phyloP scores from a whole-genome alignment of 2,888 invertebrate species.

The Euphydryas editha region DNA sequence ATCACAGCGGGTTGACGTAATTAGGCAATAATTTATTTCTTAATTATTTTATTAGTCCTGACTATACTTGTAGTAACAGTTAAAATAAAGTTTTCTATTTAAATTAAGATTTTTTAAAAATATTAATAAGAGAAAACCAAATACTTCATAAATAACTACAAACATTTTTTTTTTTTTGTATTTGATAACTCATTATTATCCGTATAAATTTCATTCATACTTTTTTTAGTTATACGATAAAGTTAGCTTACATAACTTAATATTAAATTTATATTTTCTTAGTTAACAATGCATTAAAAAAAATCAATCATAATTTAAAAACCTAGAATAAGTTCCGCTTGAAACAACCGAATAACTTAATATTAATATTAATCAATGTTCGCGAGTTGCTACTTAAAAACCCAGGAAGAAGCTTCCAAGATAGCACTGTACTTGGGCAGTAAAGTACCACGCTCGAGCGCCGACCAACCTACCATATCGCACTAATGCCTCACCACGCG shows the following conservation, averaged over 20 bases:
- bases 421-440: slow-evolving; percentile 35
- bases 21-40: not conserved
- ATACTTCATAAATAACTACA: too few species aligned
- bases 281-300: not conserved
- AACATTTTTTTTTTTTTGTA: too few species aligned
- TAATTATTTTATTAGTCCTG: too few species aligned
- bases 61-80: too few species aligned
- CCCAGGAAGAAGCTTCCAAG: slow-evolving; percentile 61
- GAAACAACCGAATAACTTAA: slow-evolving; percentile 26
- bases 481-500: slow-evolving; percentile 61
- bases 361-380: slow-evolving; percentile 44
- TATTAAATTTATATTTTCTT: not conserved
- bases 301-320: not conserved
- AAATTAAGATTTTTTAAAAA: too few species aligned
- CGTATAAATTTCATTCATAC: not conserved
- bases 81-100: too few species aligned
- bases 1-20: not conserved
- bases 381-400: slow-evolving; percentile 52
- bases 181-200: too few species aligned
- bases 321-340: slow-evolving; percentile 40
- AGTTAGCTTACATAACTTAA: not conserved
- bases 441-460: slow-evolving; percentile 61
- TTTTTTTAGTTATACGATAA: not conserved
- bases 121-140: too few species aligned
- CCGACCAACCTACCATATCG: slow-evolving; percentile 76